These are phyloP conservation scores for Cervus canadensis DNA, from an alignment of 2,113 vertebrate genomes.

Conservation along the genomic window DNA sequence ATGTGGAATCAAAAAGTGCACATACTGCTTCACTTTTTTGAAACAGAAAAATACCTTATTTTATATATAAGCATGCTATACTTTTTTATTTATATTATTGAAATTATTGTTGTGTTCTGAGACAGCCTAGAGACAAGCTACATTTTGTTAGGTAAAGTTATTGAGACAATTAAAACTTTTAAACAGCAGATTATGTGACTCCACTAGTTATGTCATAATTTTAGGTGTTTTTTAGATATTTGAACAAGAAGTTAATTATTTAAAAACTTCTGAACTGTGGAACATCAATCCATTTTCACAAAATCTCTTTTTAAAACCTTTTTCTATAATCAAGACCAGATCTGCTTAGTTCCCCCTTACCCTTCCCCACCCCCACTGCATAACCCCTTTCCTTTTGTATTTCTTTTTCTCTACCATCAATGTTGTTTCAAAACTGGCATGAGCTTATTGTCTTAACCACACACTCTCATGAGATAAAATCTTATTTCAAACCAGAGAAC, in stretches of 20 bases:
- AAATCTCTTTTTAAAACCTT: neutral
- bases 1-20: neutral
- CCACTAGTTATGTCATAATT: neutral
- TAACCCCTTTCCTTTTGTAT: neutral
- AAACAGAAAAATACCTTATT: neutral
- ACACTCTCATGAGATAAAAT: neutral
- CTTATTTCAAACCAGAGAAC: neutral
- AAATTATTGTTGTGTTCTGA: neutral
- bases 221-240: neutral
- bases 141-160: neutral
- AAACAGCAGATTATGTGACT: neutral
- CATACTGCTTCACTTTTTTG: neutral
- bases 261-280: neutral
- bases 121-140: neutral
- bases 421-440: neutral
- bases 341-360: neutral
- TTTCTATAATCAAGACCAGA: neutral
- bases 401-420: neutral
- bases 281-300: neutral
- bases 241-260: neutral
- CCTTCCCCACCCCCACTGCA: fast-evolving
- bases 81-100: neutral
- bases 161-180: neutral
- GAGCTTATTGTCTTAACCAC: neutral
- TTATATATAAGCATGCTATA: neutral